Evolutionary conservation across 2,113 vertebrate genomes (phyloP).

Genomic region (Pachyramphus minor): DNA sequence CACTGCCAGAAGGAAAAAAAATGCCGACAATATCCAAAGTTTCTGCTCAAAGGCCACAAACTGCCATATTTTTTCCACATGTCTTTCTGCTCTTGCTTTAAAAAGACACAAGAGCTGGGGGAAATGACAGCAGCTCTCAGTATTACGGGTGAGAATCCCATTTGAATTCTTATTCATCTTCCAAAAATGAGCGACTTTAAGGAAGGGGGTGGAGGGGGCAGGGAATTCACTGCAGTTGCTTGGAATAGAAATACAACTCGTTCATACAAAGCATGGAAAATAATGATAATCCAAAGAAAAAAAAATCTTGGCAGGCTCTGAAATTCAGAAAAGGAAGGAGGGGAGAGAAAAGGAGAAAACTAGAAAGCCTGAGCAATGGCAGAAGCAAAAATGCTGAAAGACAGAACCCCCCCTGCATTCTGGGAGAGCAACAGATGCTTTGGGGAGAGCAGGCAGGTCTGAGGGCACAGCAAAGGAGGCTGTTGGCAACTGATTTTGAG

Average conservation of each 20-base stretch:
- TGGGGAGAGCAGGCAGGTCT: neutral
- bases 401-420: neutral
- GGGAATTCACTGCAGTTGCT: neutral
- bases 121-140: neutral
- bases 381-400: neutral
- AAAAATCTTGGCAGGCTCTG: neutral
- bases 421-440: neutral
- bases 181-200: neutral
- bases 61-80: neutral
- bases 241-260: neutral
- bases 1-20: neutral
- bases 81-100: neutral
- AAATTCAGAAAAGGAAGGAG: neutral
- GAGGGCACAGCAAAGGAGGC: neutral
- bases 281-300: neutral
- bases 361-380: neutral
- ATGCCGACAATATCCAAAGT: neutral
- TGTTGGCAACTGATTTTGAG: neutral
- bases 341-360: neutral
- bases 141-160: neutral
- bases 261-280: conserved; percentile 37
- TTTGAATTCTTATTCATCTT: conserved; percentile 32
- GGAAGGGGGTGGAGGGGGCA: neutral
- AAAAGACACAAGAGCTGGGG: neutral
- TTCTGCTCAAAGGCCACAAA: neutral